Evolutionary conservation across 2,888 invertebrate genomes (phyloP).

Genomic region (Drosophila vallismaia): DNA sequence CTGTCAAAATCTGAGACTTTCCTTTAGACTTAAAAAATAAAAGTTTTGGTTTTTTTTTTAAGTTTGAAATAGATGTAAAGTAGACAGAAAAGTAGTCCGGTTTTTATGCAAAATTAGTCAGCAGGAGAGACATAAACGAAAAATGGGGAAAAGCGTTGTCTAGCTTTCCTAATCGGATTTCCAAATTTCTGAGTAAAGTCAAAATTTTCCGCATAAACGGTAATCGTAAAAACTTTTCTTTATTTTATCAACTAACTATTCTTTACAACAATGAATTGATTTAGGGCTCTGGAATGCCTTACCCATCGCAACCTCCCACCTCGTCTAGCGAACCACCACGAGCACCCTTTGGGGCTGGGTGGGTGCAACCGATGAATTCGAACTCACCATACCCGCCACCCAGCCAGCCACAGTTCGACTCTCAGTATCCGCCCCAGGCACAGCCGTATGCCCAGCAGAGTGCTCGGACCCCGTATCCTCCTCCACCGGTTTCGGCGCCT

Average conservation of each 20-base stretch:
- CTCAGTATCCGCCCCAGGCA: slow-evolving; percentile 2
- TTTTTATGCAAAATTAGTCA: no score
- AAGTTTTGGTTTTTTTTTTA: no score
- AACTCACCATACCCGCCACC: slow-evolving; percentile 64
- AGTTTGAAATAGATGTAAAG: no score
- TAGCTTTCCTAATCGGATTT: no score
- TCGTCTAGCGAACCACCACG: slow-evolving; percentile 64
- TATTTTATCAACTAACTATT: not conserved
- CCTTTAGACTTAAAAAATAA: no score
- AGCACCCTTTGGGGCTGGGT: slow-evolving; percentile 83
- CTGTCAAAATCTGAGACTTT: no score
- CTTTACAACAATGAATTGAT: slow-evolving; percentile 43
- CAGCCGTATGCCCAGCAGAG: slow-evolving; percentile 45
- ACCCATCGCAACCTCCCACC: slow-evolving; percentile 65
- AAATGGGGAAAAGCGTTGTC: no score
- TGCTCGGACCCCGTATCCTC: slow-evolving; percentile 55
- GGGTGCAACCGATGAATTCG: slow-evolving; percentile 75
- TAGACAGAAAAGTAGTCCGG: no score
- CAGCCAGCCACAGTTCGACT: slow-evolving; percentile 44
- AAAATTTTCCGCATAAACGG: no score
- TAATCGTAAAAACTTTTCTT: not conserved
- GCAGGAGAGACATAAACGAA: no score
- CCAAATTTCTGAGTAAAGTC: no score
- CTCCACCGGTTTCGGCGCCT: slow-evolving; percentile 43
- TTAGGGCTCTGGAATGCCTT: slow-evolving; percentile 83